Conservation (phyloP, 2,888 invertebrate species). For the Pterostichus madidus region DNA sequence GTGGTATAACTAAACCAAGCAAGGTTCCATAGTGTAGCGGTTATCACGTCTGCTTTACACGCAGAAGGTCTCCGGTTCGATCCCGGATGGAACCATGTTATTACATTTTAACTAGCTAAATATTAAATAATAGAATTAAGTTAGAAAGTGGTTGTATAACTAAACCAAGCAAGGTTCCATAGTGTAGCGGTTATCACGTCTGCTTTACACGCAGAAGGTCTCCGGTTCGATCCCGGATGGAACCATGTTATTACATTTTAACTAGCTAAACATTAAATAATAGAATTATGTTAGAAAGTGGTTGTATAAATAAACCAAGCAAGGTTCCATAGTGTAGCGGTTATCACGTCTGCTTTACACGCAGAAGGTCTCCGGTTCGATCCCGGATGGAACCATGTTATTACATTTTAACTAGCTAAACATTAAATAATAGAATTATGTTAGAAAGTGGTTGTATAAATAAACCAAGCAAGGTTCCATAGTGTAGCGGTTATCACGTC, state of each 20-base stretch:
- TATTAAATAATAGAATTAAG: no score
- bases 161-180: slow-evolving; percentile 54
- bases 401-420: no score
- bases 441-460: no score
- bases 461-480: slow-evolving; percentile 51
- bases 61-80: slow-evolving; percentile 68
- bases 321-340: slow-evolving; percentile 67
- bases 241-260: slow-evolving; percentile 34
- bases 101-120: no score
- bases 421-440: no score
- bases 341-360: slow-evolving; percentile 68
- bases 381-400: slow-evolving; percentile 66
- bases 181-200: slow-evolving; percentile 68
- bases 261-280: no score
- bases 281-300: no score
- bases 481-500: slow-evolving; percentile 68
- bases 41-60: slow-evolving; percentile 68
- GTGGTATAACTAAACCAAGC: not conserved
- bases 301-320: not conserved
- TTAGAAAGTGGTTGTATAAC: no score
- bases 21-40: slow-evolving; percentile 67
- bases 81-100: slow-evolving; percentile 65
- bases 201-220: slow-evolving; percentile 68
- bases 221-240: slow-evolving; percentile 68
- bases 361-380: slow-evolving; percentile 68